phyloP scores from a whole-genome alignment of 2,888 invertebrate species.

The Petrolisthes cinctipes region DNA sequence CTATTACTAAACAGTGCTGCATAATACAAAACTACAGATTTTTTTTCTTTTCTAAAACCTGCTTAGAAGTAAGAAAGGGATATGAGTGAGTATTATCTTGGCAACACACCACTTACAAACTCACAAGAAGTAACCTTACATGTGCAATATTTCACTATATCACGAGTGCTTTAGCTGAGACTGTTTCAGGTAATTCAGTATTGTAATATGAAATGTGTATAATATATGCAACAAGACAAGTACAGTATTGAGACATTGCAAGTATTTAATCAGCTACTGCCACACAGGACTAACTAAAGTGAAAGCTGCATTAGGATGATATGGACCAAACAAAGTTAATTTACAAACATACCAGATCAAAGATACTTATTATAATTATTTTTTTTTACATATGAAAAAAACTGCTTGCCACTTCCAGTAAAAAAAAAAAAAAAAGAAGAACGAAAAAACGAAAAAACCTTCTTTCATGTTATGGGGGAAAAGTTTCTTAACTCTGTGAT shows the following conservation, averaged over 20 bases:
- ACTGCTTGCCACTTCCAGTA: constrained; percentile 33
- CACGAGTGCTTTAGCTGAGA: neutral
- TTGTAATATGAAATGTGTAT: neutral
- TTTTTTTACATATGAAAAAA: constrained; percentile 8
- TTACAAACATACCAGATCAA: constrained; percentile 32
- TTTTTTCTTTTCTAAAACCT: too few species aligned
- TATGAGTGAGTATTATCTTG: neutral
- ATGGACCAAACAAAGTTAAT: constrained; percentile 38
- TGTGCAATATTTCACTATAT: neutral
- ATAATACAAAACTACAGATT: too few species aligned
- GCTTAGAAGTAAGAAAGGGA: too few species aligned
- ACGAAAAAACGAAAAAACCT: neutral
- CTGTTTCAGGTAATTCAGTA: neutral
- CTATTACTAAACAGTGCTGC: too few species aligned
- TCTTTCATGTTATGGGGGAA: neutral
- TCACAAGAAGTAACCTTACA: neutral
- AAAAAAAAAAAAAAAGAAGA: neutral
- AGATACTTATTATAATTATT: constrained; percentile 17
- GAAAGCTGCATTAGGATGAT: constrained; percentile 21
- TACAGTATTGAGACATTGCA: constrained; percentile 6
- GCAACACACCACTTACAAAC: constrained; percentile 4
- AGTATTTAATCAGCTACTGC: constrained; percentile 9
- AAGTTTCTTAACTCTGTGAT: neutral
- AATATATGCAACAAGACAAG: constrained; percentile 17
- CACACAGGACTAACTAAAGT: constrained; percentile 20